Evolutionary conservation across 2,113 vertebrate genomes (phyloP), one percentile per base, ranked within the genome.

Genomic region (Odocoileus virginianus): DNA sequence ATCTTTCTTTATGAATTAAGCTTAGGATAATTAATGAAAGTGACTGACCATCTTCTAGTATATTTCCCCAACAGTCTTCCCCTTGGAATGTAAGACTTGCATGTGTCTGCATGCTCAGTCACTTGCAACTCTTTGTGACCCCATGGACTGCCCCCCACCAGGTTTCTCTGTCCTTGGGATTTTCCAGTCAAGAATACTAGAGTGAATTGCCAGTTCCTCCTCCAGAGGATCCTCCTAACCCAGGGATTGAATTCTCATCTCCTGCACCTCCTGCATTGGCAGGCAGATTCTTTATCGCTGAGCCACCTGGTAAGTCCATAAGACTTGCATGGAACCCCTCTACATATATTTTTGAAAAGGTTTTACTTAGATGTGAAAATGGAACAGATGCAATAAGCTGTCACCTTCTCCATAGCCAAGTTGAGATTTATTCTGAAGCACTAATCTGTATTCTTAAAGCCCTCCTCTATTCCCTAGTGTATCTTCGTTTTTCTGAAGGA

Each of bases 211-310:
- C 71, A 76, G 19, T 14, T 76, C 36, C 36, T 74, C 71, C 71
- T 74, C 71, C 36, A 43, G 71, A 25, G 21, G 36, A 43, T 43
- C 36, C 43, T 74, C 36, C 71, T 40, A 11, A 74, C 36, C 36
- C 36, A 74, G 6, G 5, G 11, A 74, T 43, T 0, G 3, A 43
- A 40, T 43, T 30, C 21, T 40, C 0, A 0, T 14, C 36, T 43
- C 36, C 36, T 74, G 21, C 11, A 43, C 21, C 36, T 74, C 71
- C n/a, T 74, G 14, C 71, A 14, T 25, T 43, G 21, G 36, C 71
- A 74, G 36, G 71, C 36, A 74, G n/a, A 43, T 27, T 74, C 71
- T 43, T 76, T 76, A 76, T 43, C 12, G 14, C 36, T 76, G 71
- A 76, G 71, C 36, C 71, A 14, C 71, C 71, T 76, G 19, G 23